A percentile compares a stretch with the other conserved stretches of the same genome.
phyloP scores from a whole-genome alignment of 2,797 vertebrate genomes.

The Acomys russatus region DNA sequence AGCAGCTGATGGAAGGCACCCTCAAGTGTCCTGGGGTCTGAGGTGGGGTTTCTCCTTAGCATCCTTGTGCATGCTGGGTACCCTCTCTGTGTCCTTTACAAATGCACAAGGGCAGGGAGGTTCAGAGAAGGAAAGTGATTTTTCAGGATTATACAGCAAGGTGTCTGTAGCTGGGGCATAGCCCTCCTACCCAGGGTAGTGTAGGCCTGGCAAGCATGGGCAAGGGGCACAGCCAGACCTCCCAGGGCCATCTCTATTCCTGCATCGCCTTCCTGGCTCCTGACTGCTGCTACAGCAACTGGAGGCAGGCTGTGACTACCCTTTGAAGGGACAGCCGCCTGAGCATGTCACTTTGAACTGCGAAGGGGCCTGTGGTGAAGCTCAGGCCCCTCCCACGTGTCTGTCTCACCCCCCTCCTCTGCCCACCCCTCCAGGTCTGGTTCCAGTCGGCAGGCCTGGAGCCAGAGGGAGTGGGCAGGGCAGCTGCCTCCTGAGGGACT shows the following conservation, averaged over 20 bases:
- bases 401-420: slow-evolving; percentile 62
- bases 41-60: neutral
- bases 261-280: slow-evolving; percentile 60
- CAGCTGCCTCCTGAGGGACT: slow-evolving; percentile 92
- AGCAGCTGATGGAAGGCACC: neutral
- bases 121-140: slow-evolving; percentile 18
- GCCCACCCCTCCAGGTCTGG: slow-evolving; percentile 83
- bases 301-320: slow-evolving; percentile 82
- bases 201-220: neutral
- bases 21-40: neutral
- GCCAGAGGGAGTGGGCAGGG: slow-evolving; percentile 89
- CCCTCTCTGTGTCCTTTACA: neutral
- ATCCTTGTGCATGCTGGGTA: neutral
- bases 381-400: slow-evolving; percentile 81
- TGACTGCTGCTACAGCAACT: slow-evolving; percentile 57
- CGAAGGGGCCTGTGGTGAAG: slow-evolving; percentile 88
- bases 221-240: neutral
- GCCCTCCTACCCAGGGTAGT: neutral
- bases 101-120: neutral
- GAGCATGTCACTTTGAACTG: slow-evolving; percentile 91
- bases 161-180: neutral
- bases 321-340: slow-evolving; percentile 89
- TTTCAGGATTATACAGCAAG: neutral
- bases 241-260: slow-evolving; percentile 47
- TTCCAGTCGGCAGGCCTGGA: slow-evolving; percentile 90